phyloP scores from a whole-genome alignment of 2,888 invertebrate species.

The Xestobium rufovillosum region DNA sequence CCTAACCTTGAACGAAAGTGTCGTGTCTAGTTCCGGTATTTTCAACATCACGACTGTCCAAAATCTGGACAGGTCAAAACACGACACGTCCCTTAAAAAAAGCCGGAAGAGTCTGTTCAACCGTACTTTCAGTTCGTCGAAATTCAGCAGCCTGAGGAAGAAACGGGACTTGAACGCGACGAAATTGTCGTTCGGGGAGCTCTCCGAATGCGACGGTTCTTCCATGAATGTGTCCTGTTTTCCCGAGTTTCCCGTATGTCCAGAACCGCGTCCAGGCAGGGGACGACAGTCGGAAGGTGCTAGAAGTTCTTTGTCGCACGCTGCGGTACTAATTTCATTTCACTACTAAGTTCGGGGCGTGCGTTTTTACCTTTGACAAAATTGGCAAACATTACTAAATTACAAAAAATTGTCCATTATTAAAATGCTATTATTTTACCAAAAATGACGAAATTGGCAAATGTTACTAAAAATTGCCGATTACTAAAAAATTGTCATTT shows the following conservation, averaged over 20 bases:
- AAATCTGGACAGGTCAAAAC: conserved; percentile 27
- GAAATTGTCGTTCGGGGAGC: conserved; percentile 31
- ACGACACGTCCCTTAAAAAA: conserved; percentile 26
- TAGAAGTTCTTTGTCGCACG: conserved; percentile 35
- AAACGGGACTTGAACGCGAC: conserved; percentile 31
- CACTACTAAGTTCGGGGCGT: too few species aligned
- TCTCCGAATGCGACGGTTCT: conserved; percentile 24
- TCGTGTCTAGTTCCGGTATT: conserved; percentile 37
- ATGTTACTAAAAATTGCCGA: too few species aligned
- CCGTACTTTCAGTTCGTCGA: conserved; percentile 39
- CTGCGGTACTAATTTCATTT: conserved; percentile 43
- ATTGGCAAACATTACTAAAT: too few species aligned
- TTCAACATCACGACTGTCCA: conserved; percentile 38
- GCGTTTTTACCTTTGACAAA: too few species aligned
- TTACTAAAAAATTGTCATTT: too few species aligned
- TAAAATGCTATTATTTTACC: too few species aligned
- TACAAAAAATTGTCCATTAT: too few species aligned
- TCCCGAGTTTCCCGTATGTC: conserved; percentile 37
- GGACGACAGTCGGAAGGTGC: conserved; percentile 29
- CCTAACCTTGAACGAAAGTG: conserved; percentile 35
- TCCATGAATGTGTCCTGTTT: conserved; percentile 39
- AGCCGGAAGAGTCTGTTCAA: conserved; percentile 37
- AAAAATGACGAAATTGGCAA: too few species aligned
- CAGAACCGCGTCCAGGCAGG: conserved; percentile 20
- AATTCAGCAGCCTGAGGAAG: conserved; percentile 32